Evolutionary conservation across 2,113 vertebrate genomes (phyloP), one percentile per base, ranked within the genome.

Genomic region (Urocynchramus pylzowi): DNA sequence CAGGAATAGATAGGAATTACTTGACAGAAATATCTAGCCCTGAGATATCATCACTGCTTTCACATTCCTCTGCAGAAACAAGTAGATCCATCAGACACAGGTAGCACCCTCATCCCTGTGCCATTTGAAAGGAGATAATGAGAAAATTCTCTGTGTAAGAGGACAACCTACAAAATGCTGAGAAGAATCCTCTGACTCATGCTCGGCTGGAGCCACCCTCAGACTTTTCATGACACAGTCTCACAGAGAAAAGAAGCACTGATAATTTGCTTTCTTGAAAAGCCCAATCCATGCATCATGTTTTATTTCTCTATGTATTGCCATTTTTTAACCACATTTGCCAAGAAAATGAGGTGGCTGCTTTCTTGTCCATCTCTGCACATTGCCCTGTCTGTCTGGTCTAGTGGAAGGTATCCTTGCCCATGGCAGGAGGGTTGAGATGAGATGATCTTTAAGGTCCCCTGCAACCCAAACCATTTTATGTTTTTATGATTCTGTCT

Each of bases 191-290:
- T 81, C 16, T 80, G 64, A 57, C 26, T 90, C n/a, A 41, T 2
- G 4, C 27, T 80, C 63, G 57, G n/a, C 68, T 73, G 67, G 28
- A 65, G 49, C 44, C 35, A 68, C 33, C 24, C 4, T 4, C 63
- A 90, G 76, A 42, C 49, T 68, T 26, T 26, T 23, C 81, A 57
- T 0, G 0, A 33, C 1, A 4, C 14, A 75, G 53, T 56, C 13
- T 79, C n/a, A 28, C 3, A 73, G 37, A n/a, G 15, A 49, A 79
- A 88, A 57, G 12, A 57, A 70, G 11, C 4, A 33, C 8, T 35
- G 23, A 54, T 27, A 28, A 37, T n/a, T 67, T 49, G 17, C 27
- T 90, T 49, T 42, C 45, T 3, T 47, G 23, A 67, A 49, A 78
- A 90, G 20, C n/a, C 39, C 52, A 56, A 57, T 44, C 31, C 6